Conservation (phyloP, 2,797 vertebrate species). For the Hylomyscus alleni region DNA sequence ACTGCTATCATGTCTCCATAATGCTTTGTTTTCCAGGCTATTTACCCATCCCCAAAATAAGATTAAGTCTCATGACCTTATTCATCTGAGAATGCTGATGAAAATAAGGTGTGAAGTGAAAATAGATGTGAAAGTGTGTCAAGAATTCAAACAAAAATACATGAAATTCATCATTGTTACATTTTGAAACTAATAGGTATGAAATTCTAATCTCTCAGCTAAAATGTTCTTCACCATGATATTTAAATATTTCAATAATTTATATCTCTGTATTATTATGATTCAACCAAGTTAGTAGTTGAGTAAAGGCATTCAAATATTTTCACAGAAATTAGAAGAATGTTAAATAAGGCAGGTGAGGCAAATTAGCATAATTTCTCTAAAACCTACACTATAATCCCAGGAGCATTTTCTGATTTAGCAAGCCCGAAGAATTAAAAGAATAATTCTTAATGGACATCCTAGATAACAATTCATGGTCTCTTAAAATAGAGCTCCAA, state of each 20-base stretch:
- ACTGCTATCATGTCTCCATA: conserved; percentile 50
- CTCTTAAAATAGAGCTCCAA: background rate
- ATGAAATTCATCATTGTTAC: conserved; percentile 24
- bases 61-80: conserved; percentile 35
- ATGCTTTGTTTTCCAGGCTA: conserved; percentile 76
- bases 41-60: conserved; percentile 65
- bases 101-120: conserved; percentile 61
- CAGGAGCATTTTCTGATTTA: background rate
- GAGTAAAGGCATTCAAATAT: background rate
- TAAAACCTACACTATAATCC: background rate
- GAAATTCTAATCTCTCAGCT: conserved; percentile 36
- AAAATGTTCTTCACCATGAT: conserved; percentile 22
- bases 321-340: conserved; percentile 29
- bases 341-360: background rate
- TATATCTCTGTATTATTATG: conserved; percentile 7
- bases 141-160: conserved; percentile 61
- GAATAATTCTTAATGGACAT: background rate
- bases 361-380: background rate
- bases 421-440: background rate
- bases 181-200: conserved; percentile 53
- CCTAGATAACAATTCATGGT: background rate
- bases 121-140: conserved; percentile 64
- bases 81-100: conserved; percentile 25
- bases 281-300: background rate
- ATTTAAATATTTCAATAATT: conserved; percentile 23